Conservation (phyloP, 2,888 invertebrate genomes). For the Noctua pronuba region DNA sequence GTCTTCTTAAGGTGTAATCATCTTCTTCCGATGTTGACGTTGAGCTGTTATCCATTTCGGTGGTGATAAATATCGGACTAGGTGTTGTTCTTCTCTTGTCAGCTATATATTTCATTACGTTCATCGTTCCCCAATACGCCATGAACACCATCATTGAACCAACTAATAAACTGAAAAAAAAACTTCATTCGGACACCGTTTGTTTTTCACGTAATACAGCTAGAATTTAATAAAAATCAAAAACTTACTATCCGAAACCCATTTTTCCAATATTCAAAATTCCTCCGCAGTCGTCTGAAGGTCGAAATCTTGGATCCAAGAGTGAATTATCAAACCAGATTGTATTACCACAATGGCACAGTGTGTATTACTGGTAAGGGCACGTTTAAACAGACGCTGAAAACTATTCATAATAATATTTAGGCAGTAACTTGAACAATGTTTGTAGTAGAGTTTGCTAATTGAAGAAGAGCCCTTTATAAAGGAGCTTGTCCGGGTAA, state of each 20-base stretch:
- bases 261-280: slow-evolving; percentile 22
- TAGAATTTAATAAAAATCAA: background rate
- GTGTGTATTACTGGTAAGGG: slow-evolving; percentile 24
- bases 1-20: too few species aligned
- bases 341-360: slow-evolving; percentile 7
- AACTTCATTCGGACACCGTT: background rate
- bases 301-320: slow-evolving; percentile 8
- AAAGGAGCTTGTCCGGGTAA: background rate
- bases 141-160: slow-evolving; percentile 40
- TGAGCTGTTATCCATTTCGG: too few species aligned
- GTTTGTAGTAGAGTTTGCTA: background rate
- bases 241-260: slow-evolving; percentile 59
- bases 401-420: background rate
- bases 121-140: slow-evolving; percentile 39
- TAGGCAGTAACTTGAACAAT: background rate
- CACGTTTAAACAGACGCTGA: slow-evolving; percentile 11
- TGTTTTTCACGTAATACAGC: too few species aligned
- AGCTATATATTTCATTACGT: accelerated
- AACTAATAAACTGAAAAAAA: slow-evolving; percentile 44
- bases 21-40: too few species aligned
- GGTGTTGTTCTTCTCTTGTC: accelerated
- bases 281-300: background rate
- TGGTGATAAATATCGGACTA: too few species aligned
- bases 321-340: background rate
- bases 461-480: background rate